Evolutionary conservation across 2,113 vertebrate species (phyloP), one percentile per base, ranked within the genome.

Genomic region (Apteryx owenii): DNA sequence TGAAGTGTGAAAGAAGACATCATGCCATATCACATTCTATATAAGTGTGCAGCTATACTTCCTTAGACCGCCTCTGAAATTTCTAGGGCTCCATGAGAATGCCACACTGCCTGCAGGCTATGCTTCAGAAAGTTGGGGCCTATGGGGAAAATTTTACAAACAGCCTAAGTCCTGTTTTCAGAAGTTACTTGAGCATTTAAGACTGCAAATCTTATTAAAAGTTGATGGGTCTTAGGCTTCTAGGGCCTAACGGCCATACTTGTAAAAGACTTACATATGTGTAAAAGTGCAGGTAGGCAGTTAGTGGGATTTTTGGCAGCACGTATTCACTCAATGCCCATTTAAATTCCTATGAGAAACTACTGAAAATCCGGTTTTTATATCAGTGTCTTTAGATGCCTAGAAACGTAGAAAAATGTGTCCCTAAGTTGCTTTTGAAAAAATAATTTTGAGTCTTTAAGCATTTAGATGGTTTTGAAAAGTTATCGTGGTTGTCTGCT

Each of bases 131-230:
- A 11, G 17, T 46, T 87, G 87, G 42, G 62, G n/a, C 62, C 73
- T 69, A 0, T 3, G 29, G 87, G 86, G 78, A 66, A n/a, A 9
- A 4, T 29, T 65, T 68, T 89, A 64, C 81, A 40, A 75, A 85
- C 88, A 87, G 84, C 93, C 71, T 0, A 16, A 28, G 50, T 64
- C 89, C 64, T 91, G 10, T 64, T 84, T 94, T 75, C 79, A 71
- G 54, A 56, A 95, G 71, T 95, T 89, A 44, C 78, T 91, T 40
- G 51, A 88, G 90, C 86, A 29, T 76, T 92, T 88, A 84, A 79
- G 90, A 83, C 83, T 82, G 60, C 68, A 92, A 42, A 95, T 94
- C 54, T 81, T 68, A 81, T 75, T 95, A 92, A 90, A 86, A 79
- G 71, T 88, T 68, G 48, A 33, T 88, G 85, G 81, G 68, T 85